Evolutionary conservation across 2,797 vertebrate genomes (phyloP).

Genomic region (Anabas testudineus): DNA sequence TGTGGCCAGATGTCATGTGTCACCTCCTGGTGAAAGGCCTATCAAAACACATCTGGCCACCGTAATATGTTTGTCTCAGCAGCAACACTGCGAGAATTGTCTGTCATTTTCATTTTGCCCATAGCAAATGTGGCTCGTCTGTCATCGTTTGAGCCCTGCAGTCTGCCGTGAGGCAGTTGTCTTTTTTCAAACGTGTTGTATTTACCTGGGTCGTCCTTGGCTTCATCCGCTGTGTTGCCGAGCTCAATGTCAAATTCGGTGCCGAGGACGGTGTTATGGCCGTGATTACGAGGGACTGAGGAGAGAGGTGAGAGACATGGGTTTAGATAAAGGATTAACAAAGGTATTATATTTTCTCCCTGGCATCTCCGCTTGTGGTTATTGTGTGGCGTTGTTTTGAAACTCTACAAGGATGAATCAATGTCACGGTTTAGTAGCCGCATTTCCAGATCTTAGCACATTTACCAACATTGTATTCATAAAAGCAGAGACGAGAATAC

Average conservation of each 20-base stretch:
- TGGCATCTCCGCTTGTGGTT: slow-evolving; percentile 32
- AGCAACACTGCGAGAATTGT: slow-evolving; percentile 35
- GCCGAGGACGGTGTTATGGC: slow-evolving; percentile 88
- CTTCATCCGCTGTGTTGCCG: slow-evolving; percentile 92
- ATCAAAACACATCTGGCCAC: slow-evolving; percentile 73
- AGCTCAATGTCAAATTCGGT: slow-evolving; percentile 92
- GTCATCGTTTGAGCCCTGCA: slow-evolving; percentile 39
- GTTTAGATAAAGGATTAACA: slow-evolving; percentile 68
- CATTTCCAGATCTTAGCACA: slow-evolving; percentile 2
- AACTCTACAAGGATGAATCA: slow-evolving; percentile 48
- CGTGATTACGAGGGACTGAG: slow-evolving; percentile 92
- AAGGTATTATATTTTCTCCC: slow-evolving; percentile 48
- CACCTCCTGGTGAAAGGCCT: slow-evolving; percentile 55
- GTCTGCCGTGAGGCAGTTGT: slow-evolving; percentile 15
- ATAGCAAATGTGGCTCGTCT: slow-evolving; percentile 34
- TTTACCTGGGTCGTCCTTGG: slow-evolving; percentile 94
- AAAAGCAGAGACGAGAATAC: slow-evolving; percentile 4
- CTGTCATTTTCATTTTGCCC: slow-evolving; percentile 55
- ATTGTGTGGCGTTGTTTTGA: slow-evolving; percentile 49
- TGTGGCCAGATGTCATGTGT: slow-evolving; percentile 65
- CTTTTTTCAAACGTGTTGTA: slow-evolving; percentile 34
- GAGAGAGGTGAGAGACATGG: slow-evolving; percentile 36
- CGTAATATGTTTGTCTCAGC: slow-evolving; percentile 29
- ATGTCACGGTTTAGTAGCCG: slow-evolving; percentile 54
- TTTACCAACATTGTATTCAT: slow-evolving; percentile 7